These are phyloP conservation scores for Cryptocheilus praepositus DNA, from an alignment of 2,888 invertebrate species.

Conservation along the genomic window DNA sequence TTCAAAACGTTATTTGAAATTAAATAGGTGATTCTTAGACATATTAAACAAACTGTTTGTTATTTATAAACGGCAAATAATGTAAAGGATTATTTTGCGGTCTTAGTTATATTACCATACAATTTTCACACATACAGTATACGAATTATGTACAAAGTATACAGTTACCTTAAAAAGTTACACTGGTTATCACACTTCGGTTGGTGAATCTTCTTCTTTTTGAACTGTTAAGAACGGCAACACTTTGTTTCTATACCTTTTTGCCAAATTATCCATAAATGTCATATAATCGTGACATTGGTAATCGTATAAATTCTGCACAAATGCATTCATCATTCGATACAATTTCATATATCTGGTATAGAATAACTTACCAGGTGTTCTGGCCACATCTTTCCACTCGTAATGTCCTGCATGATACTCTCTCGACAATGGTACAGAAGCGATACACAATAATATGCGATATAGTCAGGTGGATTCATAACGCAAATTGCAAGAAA, in stretches of 20 bases:
- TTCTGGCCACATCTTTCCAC: constrained; percentile 68
- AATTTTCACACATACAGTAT: too few relatives aligned
- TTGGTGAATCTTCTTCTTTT: constrained; percentile 33
- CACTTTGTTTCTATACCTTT: constrained; percentile 68
- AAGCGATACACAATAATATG: constrained; percentile 70
- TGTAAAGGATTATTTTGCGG: background rate
- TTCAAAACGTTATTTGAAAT: background rate
- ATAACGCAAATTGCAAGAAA: constrained; percentile 67
- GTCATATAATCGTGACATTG: constrained; percentile 64
- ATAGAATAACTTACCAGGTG: constrained; percentile 58
- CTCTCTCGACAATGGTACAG: constrained; percentile 61
- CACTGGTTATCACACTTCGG: background rate
- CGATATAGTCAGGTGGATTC: constrained; percentile 68
- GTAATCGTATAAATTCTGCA: constrained; percentile 64
- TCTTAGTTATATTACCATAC: too few relatives aligned
- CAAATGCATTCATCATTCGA: constrained; percentile 21
- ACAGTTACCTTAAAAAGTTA: background rate
- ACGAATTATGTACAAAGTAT: too few relatives aligned
- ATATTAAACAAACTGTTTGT: constrained; percentile 5
- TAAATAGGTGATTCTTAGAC: background rate
- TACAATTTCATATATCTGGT: constrained; percentile 4
- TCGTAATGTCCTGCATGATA: constrained; percentile 61
- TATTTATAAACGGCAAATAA: constrained; percentile 6
- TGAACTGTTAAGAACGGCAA: constrained; percentile 61
- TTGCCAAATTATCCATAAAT: constrained; percentile 69